These are phyloP conservation scores for Spinus olivaceus DNA, from an alignment of 2,797 vertebrate species.

Conservation along the genomic window DNA sequence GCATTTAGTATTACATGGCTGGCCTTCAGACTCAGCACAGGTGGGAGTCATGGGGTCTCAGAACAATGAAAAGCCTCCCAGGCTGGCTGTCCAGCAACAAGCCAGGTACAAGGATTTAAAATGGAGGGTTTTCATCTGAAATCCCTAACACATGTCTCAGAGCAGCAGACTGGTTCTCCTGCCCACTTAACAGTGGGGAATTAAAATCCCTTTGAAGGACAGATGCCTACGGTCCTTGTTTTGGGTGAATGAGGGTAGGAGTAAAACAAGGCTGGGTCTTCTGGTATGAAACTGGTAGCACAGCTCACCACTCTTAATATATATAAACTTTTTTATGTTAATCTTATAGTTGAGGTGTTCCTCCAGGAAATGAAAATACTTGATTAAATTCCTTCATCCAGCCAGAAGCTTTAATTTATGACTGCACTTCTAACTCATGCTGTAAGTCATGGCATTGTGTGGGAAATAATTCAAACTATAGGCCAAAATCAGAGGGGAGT, in stretches of 20 bases:
- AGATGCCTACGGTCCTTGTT: background rate
- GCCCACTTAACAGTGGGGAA: background rate
- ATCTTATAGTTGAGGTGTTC: background rate
- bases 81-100: background rate
- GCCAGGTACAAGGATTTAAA: background rate
- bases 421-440: background rate
- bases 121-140: background rate
- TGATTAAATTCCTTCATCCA: background rate
- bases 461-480: background rate
- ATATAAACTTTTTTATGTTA: background rate
- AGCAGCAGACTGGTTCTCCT: background rate
- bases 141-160: background rate
- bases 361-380: background rate
- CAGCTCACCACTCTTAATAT: background rate
- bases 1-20: background rate
- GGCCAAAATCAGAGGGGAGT: background rate
- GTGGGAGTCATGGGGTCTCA: background rate
- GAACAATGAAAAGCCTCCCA: background rate
- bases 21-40: background rate
- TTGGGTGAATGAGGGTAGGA: background rate
- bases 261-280: background rate
- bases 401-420: background rate
- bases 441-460: background rate
- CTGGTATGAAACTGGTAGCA: background rate
- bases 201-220: background rate